A percentile compares a stretch with the other conserved stretches of the same genome.
phyloP scores from a whole-genome alignment of 2,113 vertebrate genomes.

The Colistium nudipinnis region DNA sequence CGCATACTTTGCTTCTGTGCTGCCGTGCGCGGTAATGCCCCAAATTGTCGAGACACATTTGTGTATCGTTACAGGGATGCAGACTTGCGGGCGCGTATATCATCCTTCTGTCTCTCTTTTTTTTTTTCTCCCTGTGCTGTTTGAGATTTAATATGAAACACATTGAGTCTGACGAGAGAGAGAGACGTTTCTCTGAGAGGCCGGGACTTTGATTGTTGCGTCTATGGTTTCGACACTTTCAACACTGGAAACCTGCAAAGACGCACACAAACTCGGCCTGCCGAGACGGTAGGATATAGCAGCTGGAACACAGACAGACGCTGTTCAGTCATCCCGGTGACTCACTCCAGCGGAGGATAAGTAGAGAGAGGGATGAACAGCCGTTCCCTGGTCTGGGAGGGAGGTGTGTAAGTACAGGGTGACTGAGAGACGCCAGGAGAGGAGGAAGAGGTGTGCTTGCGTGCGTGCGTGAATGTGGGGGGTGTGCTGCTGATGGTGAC shows the following conservation, averaged over 20 bases:
- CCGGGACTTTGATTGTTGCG: background rate
- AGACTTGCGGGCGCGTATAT: background rate
- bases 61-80: background rate
- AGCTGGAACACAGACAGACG: constrained; percentile 57
- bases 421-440: constrained; percentile 51
- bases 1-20: background rate
- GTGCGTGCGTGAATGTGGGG: constrained; percentile 38
- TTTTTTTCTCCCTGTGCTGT: background rate
- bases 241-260: constrained; percentile 18
- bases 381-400: constrained; percentile 41
- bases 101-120: background rate
- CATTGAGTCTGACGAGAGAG: background rate
- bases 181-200: background rate
- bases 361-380: constrained; percentile 54
- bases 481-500: constrained; percentile 38
- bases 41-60: background rate
- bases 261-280: constrained; percentile 32
- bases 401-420: constrained; percentile 73
- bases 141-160: background rate
- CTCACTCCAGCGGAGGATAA: constrained; percentile 60
- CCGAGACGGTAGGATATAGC: constrained; percentile 40
- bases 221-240: constrained; percentile 13
- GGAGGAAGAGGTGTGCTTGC: constrained; percentile 46
- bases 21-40: background rate
- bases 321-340: constrained; percentile 56